These are phyloP conservation scores for Paelopatides confundens DNA, from an alignment of 53 echinoderm and acorn worm genomes.

Conservation along the genomic window DNA sequence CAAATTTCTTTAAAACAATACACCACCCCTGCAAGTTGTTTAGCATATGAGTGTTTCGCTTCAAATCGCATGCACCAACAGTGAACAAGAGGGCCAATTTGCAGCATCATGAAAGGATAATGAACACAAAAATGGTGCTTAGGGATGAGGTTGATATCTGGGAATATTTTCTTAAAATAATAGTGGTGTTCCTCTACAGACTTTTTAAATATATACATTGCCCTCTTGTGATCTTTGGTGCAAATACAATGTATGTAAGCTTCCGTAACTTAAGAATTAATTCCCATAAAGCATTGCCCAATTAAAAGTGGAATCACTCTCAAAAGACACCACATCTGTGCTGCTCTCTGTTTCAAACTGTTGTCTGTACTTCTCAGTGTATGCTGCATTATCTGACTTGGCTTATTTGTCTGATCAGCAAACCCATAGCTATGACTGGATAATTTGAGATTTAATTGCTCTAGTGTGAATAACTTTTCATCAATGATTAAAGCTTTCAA, in stretches of 20 bases:
- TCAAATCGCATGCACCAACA: conserved; percentile 59
- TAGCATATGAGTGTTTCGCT: conserved; percentile 41
- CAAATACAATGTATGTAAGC: conserved; percentile 61
- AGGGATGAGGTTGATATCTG: conserved; percentile 3
- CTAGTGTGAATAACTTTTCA: conserved; percentile 47
- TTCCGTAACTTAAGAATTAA: conserved; percentile 53
- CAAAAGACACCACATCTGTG: conserved; percentile 72
- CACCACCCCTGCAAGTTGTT: conserved; percentile 36
- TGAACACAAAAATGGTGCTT: conserved; percentile 66
- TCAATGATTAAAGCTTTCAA: conserved; percentile 50
- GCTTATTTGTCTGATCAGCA: conserved; percentile 70
- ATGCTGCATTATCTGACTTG: conserved; percentile 12
- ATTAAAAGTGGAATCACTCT: conserved; percentile 64
- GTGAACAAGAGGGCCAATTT: conserved; percentile 40
- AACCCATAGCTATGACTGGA: conserved; percentile 52
- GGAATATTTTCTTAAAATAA: conserved; percentile 48
- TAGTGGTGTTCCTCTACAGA: conserved; percentile 61
- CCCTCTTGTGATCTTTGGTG: conserved; percentile 31
- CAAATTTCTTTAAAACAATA: conserved; percentile 54
- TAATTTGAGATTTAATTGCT: conserved; percentile 48
- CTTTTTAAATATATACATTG: conserved; percentile 45
- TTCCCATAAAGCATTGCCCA: conserved; percentile 48
- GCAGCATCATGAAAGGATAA: conserved; percentile 48
- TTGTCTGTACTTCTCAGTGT: conserved; percentile 62
- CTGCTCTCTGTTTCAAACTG: conserved; percentile 74